These are phyloP conservation scores for Hypocryptadius cinnamomeus DNA, from an alignment of 2,113 vertebrate genomes.

Conservation along the genomic window DNA sequence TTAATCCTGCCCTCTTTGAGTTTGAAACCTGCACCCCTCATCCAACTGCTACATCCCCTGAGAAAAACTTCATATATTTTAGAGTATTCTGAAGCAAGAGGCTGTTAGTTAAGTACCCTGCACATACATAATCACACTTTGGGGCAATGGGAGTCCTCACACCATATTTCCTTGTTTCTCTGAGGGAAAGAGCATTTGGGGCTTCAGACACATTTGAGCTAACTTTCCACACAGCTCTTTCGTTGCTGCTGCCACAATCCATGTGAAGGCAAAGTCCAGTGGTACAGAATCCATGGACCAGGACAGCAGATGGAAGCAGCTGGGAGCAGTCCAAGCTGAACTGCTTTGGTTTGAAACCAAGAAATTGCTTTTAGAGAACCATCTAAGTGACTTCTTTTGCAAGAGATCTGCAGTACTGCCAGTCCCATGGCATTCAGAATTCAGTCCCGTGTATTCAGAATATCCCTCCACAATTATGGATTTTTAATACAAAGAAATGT, in stretches of 20 bases:
- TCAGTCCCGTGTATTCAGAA: background rate
- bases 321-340: background rate
- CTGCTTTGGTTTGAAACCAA: background rate
- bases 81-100: background rate
- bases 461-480: background rate
- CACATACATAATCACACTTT: rapidly evolving
- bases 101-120: background rate
- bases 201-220: background rate
- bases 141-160: background rate
- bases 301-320: background rate
- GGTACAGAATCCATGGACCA: background rate
- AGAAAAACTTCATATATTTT: background rate
- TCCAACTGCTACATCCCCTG: background rate
- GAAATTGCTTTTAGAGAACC: background rate
- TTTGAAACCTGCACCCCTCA: background rate
- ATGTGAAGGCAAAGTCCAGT: background rate
- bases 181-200: background rate
- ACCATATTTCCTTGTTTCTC: background rate
- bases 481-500: background rate
- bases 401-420: background rate
- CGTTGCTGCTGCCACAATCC: background rate
- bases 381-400: background rate
- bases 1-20: background rate
- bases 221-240: background rate
- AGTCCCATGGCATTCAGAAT: background rate